Evolutionary conservation across 2,113 vertebrate species (phyloP), one percentile per base, ranked within the genome.

Genomic region (Xiphias gladius): DNA sequence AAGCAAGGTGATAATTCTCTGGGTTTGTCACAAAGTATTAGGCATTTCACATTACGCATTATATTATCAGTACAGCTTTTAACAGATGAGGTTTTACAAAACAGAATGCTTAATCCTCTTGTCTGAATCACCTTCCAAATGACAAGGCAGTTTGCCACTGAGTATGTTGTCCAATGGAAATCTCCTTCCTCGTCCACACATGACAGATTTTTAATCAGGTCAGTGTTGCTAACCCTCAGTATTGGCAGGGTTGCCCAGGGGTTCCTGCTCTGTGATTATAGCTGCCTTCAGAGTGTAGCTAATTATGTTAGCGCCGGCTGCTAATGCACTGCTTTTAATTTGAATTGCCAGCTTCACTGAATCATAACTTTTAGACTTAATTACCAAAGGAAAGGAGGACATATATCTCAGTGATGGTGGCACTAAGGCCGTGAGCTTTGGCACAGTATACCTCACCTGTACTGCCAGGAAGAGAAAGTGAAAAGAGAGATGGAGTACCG

Each of bases 241-340:
- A 84, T 69, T 76, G 84, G 82, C 84, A 67, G 57, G 20, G 39
- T 54, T 67, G 70, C 80, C 74, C 74, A 54, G 55, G 72, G 84
- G 80, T 61, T 84, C 65, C 79, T 69, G 79, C 79, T 85, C 84
- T 69, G 81, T 75, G 82, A 87, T 82, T 84, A 82, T 63, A 77
- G 79, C 71, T 76, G 64, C 85, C 80, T 87, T 85, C 73, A 84
- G 81, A 85, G 79, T 79, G 84, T 66, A 26, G 82, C 86, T 90
- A 90, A 90, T 91, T 88, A 87, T 66, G 86, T 87, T 84, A 80
- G 77, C 74, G 16, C n/a, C 3, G 48, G 79, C 68, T 68, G 84
- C 82, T 90, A 90, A 91, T 90, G 86, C 71, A 79, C 80, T 81
- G 82, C 84, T 90, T 87, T 86, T 84, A 92, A 90, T 89, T 73